These are phyloP conservation scores for Chelonia mydas DNA, from an alignment of 2,797 vertebrate species.

Conservation along the genomic window DNA sequence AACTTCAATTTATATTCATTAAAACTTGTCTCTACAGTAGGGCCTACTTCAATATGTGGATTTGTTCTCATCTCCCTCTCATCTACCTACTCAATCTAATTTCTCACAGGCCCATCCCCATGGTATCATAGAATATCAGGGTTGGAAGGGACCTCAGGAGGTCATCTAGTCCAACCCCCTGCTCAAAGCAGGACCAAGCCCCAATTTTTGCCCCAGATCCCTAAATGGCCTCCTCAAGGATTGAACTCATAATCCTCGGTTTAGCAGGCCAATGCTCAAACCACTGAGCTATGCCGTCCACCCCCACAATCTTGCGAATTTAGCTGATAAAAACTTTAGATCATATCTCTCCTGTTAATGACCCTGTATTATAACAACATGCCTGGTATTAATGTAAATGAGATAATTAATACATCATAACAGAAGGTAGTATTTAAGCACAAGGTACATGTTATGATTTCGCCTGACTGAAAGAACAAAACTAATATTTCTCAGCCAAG, in stretches of 20 bases:
- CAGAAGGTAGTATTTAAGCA: not conserved
- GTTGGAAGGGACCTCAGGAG: too few relatives aligned
- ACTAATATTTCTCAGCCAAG: constrained; percentile 30
- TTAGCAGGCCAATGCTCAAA: too few relatives aligned
- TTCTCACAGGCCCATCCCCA: not conserved
- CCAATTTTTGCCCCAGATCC: too few relatives aligned
- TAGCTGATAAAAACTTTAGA: not conserved
- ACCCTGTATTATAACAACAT: not conserved
- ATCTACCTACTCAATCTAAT: not conserved
- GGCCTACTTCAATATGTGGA: not conserved
- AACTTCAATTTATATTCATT: not conserved
- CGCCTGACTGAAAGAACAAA: not conserved
- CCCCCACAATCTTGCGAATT: not conserved
- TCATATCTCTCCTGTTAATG: not conserved
- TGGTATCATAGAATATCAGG: too few relatives aligned
- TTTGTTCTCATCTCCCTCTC: not conserved
- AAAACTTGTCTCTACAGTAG: not conserved
- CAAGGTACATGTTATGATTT: not conserved
- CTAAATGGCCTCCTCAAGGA: too few relatives aligned
- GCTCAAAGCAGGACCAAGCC: too few relatives aligned
- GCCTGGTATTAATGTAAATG: not conserved
- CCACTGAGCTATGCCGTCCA: too few relatives aligned
- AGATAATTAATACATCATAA: not conserved
- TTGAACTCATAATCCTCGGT: too few relatives aligned
- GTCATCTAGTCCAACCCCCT: too few relatives aligned